Evolutionary conservation across 2,797 vertebrate species (phyloP).

Genomic region (Decapterus maruadsi): DNA sequence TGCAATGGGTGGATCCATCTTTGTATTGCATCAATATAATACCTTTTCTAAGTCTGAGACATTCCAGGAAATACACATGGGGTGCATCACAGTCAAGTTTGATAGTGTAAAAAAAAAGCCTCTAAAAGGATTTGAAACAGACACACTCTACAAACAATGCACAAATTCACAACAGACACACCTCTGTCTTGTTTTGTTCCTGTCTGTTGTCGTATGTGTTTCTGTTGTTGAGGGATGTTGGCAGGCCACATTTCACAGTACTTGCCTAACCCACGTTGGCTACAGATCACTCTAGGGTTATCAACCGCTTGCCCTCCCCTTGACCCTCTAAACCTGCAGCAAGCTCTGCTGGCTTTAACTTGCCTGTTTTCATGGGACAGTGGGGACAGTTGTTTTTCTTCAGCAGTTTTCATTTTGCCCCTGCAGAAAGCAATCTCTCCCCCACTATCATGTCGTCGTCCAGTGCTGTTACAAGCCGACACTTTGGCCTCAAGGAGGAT

Average conservation of each 20-base stretch:
- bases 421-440: conserved; percentile 62
- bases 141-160: conserved; percentile 18
- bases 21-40: not conserved
- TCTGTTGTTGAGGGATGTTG: conserved; percentile 23
- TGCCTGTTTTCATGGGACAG: conserved; percentile 47
- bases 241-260: conserved; percentile 24
- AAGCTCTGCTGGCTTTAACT: conserved; percentile 26
- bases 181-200: not conserved
- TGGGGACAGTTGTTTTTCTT: conserved; percentile 55
- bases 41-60: conserved; percentile 1
- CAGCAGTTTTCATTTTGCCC: conserved; percentile 48
- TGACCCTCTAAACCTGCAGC: conserved; percentile 33
- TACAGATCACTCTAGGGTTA: conserved; percentile 39
- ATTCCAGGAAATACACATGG: conserved; percentile 28
- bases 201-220: conserved; percentile 20
- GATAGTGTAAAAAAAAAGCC: conserved; percentile 10
- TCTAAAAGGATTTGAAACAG: conserved; percentile 37
- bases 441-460: conserved; percentile 39
- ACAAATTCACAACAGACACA: conserved; percentile 26
- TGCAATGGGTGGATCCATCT: not conserved
- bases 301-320: conserved; percentile 35
- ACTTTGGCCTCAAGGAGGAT: conserved; percentile 41
- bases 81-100: conserved; percentile 13
- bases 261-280: conserved; percentile 20
- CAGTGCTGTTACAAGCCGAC: conserved; percentile 40